Evolutionary conservation across 2,113 vertebrate species (phyloP).

Genomic region (Cinclus mexicanus): DNA sequence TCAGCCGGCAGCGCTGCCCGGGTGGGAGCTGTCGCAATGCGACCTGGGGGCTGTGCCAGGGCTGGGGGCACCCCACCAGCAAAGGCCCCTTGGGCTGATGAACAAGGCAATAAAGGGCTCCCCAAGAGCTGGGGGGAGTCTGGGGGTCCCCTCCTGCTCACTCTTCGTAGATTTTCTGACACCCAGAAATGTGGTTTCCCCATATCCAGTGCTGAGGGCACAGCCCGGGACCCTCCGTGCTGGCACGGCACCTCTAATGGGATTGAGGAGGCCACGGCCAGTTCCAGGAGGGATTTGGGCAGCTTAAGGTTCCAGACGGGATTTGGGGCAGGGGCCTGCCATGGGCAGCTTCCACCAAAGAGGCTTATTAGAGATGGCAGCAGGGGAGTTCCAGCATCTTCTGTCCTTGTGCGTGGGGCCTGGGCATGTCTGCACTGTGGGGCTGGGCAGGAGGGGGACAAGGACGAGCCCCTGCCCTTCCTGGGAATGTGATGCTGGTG

Average conservation of each 20-base stretch:
- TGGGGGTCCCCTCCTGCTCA: background rate
- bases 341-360: constrained; percentile 22
- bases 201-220: background rate
- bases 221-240: background rate
- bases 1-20: background rate
- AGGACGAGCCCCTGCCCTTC: background rate
- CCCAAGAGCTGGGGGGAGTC: background rate
- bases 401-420: background rate
- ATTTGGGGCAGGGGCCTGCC: constrained; percentile 45
- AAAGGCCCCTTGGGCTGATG: background rate
- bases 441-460: accelerated
- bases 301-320: constrained; percentile 65
- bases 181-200: accelerated
- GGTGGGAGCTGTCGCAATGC: constrained; percentile 44
- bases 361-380: constrained; percentile 49
- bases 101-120: background rate
- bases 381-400: background rate
- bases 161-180: background rate
- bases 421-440: background rate
- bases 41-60: background rate
- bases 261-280: background rate
- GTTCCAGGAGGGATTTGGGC: constrained; percentile 57
- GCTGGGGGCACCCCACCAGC: background rate
- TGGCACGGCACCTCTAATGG: background rate
- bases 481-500: accelerated